phyloP scores from a whole-genome alignment of 2,797 vertebrate genomes.

The Oryzias dopingdopingensis region DNA sequence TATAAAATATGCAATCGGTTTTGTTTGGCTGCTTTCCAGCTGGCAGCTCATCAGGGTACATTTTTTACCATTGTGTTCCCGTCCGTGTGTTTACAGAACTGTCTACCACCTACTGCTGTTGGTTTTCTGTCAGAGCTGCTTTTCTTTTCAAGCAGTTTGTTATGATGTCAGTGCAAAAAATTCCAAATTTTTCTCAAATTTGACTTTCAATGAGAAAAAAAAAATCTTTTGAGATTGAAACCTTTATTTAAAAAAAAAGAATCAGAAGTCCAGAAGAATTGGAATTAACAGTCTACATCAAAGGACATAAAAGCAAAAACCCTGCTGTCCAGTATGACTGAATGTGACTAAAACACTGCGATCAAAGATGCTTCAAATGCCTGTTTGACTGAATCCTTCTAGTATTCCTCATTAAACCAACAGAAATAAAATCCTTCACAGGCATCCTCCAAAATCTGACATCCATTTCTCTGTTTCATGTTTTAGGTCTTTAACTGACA shows the following conservation, averaged over 20 bases:
- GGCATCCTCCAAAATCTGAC: no score
- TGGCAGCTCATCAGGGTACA: slow-evolving; percentile 12
- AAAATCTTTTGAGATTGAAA: not conserved
- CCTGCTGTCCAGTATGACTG: no score
- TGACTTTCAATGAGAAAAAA: not conserved
- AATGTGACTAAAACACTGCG: no score
- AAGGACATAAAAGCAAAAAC: no score
- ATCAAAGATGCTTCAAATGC: no score
- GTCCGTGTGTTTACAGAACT: slow-evolving; percentile 8
- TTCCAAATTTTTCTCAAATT: not conserved
- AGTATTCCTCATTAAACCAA: no score
- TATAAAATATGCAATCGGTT: slow-evolving; percentile 42
- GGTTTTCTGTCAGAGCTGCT: slow-evolving; percentile 26
- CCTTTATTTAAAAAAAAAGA: not conserved
- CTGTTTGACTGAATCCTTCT: no score
- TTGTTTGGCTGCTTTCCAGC: slow-evolving; percentile 46
- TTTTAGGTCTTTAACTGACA: no score
- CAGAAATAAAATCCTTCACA: no score
- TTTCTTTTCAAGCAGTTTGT: not conserved
- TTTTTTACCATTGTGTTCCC: slow-evolving; percentile 19
- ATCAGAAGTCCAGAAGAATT: not conserved
- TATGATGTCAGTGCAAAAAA: not conserved
- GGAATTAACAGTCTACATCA: no score
- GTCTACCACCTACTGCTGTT: slow-evolving; percentile 45
- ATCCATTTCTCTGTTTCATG: no score